Evolutionary conservation across 1,140 invertebrate species (phyloP), one percentile per base, ranked within the genome.

Genomic region (Leptinotarsa lineolata): DNA sequence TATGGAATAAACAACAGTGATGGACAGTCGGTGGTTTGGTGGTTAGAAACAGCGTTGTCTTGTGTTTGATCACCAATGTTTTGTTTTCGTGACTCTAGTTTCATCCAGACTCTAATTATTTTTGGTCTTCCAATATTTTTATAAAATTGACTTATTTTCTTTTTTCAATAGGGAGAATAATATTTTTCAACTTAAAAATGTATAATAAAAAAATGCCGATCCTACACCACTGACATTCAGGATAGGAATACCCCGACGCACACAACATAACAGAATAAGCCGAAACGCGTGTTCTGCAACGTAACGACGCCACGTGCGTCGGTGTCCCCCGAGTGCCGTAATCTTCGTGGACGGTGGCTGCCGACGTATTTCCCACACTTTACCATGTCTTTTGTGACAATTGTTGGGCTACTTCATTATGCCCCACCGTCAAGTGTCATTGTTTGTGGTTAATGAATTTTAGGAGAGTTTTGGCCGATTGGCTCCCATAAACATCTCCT

Each of bases 271-370:
- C 71, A 68, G 65, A 63, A 72, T 77, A 78, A 76, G 72, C 73
- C 73, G 22, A 66, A 71, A 68, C 78, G 73, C 78, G 78, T 79
- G 78, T 59, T 70, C 15, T 67, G 58, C 70, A 67, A 72, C 72
- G 60, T 60, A 61, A 60, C 67, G 48, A 59, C 66, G 70, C 45
- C 78, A 80, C 79, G 79, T 78, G 79, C 76, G 61, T 54, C 45
- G 65, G 61, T 58, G 71, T 80, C 78, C 75, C 77, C 24, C 68
- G 74, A 77, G 77, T 74, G 74, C 74, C 74, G 78, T 81, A 81
- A 81, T 81, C 79, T 79, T 79, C 79, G 78, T 81, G 80, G 71
- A 79, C 78, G 76, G 74, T 63, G 70, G 73, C 59, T 76, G 77
- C 24, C 72, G 71, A 74, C 22, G 70, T 60, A 24, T 67, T 81